Evolutionary conservation across 2,888 invertebrate species (phyloP), one percentile per base, ranked within the genome.

Genomic region (Amblyjoppa proteus): DNA sequence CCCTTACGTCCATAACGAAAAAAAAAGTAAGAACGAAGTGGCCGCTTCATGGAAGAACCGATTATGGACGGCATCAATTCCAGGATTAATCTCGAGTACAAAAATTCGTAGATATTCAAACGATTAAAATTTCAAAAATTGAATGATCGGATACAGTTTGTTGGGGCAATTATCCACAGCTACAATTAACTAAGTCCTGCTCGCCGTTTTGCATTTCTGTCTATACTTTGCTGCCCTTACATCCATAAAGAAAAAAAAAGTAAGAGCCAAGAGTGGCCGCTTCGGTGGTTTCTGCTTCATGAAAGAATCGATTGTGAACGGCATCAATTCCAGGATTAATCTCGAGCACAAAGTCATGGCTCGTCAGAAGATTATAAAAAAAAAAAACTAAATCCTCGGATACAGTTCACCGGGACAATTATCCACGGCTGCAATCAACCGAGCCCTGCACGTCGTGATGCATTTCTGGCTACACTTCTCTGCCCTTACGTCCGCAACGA

Each of bases 291-390:
- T 56, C 4, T 34, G 25, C 56, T 71, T 49, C 79, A 38, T 25
- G 64, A 70, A 75, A 79, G 31, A 66, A 13, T 53, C 31, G 56
- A 61, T 79, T 49, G 79, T 61, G 56, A 20, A 75, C 7, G 66
- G 79, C 70, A 75, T 85, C 75, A 71, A 75, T 82, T 58, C 58
- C n/a, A n/a, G n/a, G n/a, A n/a, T n/a, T n/a, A n/a, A n/a, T n/a
- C n/a, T n/a, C n/a, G n/a, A n/a, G n/a, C n/a, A n/a, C n/a, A n/a
- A n/a, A n/a, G n/a, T n/a, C n/a, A n/a, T n/a, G n/a, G n/a, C n/a
- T n/a, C 58, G 4, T 31, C 31, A 5, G 5, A 31, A 31, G 5
- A 34, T 31, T 38, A 38, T 38, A 51, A 64, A 20, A 11, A 20
- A 51, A 66, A 51, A 64, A 49, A 75, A 7, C 16, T 28, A 11